Base-by-base conservation (phyloP, 1,140 invertebrate species). In the Euwallacea similis region DNA sequence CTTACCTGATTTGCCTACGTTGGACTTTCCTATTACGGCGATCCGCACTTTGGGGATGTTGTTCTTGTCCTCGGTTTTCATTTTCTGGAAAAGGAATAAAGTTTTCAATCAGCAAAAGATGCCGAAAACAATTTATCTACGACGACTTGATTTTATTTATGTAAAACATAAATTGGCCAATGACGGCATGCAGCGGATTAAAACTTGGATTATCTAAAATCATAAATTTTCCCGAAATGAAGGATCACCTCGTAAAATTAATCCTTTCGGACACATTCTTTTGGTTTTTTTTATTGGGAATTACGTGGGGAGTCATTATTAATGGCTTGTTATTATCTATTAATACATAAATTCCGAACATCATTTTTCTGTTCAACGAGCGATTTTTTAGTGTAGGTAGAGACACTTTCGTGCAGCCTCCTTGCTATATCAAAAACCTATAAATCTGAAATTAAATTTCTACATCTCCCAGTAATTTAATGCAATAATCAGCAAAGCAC, bases 1-100 rank as follows among this genome's bases (percentile, higher is more conserved):
- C 83, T 85, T 84, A 91, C 89, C 90, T 79, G 89, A 91, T 86
- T 91, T 91, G 75, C 90, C 89, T 73, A 91, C 90, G 80, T 89
- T 86, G 50, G 88, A 86, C 80, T 88, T 89, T 56, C 89, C 90
- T 69, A 91, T 85, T 63, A 91, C 88, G 16, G 88, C 89, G 71
- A 91, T 87, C 71, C 89, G 83, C 15, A 89, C 86, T 60, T 87
- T 85, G 59, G 86, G 85, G 42, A 85, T 81, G 64, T 81, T 84
- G 73, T 81, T 81, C 75, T 88, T 87, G 76, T 88, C 87, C 78
- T 87, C 87, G 77, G 87, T 86, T 81, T 84, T 85, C 85, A 83
- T 85, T 69, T 75, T 80, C 77, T 78, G 75, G 11, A 78, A 79
- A 9, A 66, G 72, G 72, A 59, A 73, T 64, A 62, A 65, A 65